Evolutionary conservation across 2,797 vertebrate species (phyloP).

Genomic region (Remorina albescens): DNA sequence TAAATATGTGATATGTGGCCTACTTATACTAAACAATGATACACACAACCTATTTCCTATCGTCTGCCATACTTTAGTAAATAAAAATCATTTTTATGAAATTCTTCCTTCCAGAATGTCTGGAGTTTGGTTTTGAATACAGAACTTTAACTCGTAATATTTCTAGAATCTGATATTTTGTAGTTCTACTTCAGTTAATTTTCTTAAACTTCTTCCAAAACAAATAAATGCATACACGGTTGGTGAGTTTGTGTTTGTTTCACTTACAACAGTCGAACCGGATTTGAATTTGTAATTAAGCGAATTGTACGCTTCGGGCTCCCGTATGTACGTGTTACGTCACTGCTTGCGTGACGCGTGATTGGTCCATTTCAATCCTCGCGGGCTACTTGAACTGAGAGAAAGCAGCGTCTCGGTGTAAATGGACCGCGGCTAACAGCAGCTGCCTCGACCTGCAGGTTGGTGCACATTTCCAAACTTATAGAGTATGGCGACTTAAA

Average conservation of each 20-base stretch:
- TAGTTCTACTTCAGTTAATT: neutral
- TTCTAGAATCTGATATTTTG: neutral
- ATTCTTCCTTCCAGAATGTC: too few relatives aligned
- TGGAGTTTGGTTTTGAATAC: neutral
- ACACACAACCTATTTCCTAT: too few relatives aligned
- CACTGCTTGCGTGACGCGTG: constrained; percentile 22
- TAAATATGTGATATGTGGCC: too few relatives aligned
- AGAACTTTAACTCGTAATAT: neutral
- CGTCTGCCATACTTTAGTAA: too few relatives aligned
- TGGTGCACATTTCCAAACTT: neutral
- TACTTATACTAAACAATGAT: too few relatives aligned
- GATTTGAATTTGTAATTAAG: constrained; percentile 73
- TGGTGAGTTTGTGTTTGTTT: neutral
- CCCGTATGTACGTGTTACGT: constrained; percentile 65
- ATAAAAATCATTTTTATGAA: too few relatives aligned
- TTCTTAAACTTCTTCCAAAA: too few relatives aligned
- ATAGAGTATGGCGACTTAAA: constrained; percentile 47
- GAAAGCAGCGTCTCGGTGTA: constrained; percentile 54
- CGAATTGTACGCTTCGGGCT: constrained; percentile 35
- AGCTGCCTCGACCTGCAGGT: constrained; percentile 35
- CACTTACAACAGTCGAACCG: constrained; percentile 37
- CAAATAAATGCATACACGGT: neutral
- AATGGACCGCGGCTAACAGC: constrained; percentile 50
- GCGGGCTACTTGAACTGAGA: constrained; percentile 98
- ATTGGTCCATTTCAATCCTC: constrained; percentile 99